Evolutionary conservation across 2,113 vertebrate species (phyloP).

Genomic region (Falco punctatus): DNA sequence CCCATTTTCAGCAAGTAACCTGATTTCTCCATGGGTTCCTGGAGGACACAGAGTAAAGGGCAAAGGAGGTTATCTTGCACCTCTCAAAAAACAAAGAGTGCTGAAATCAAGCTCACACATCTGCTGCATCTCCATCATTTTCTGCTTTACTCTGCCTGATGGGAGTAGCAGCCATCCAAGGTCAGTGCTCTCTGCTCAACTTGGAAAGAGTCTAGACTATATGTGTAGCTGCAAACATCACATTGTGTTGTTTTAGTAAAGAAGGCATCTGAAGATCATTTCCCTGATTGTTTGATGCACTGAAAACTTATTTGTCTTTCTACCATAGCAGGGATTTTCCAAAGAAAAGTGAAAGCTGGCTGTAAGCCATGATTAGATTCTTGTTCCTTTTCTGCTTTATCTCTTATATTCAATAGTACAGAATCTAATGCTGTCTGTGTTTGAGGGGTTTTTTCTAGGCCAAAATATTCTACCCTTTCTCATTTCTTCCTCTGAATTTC

Average conservation of each 20-base stretch:
- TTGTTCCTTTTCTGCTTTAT: neutral
- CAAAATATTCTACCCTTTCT: neutral
- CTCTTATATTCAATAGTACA: neutral
- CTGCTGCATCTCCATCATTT: neutral
- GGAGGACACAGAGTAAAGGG: neutral
- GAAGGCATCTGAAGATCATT: neutral
- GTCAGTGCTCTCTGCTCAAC: neutral
- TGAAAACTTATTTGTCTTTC: neutral
- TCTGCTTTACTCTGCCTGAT: neutral
- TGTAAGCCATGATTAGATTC: neutral
- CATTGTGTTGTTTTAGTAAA: neutral
- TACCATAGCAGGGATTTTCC: neutral
- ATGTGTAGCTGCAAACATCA: neutral
- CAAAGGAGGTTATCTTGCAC: neutral
- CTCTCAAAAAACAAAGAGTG: neutral
- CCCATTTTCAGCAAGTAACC: conserved; percentile 92
- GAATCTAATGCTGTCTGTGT: neutral
- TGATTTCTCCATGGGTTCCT: conserved; percentile 88
- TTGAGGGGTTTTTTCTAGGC: neutral
- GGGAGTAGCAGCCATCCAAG: neutral
- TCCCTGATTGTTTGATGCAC: neutral
- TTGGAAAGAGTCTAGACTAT: neutral
- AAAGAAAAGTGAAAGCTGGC: neutral
- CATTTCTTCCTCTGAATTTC: neutral
- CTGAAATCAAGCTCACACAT: neutral